phyloP scores from a whole-genome alignment of 2,888 invertebrate genomes.

The Stenchaetothrips biformis region DNA sequence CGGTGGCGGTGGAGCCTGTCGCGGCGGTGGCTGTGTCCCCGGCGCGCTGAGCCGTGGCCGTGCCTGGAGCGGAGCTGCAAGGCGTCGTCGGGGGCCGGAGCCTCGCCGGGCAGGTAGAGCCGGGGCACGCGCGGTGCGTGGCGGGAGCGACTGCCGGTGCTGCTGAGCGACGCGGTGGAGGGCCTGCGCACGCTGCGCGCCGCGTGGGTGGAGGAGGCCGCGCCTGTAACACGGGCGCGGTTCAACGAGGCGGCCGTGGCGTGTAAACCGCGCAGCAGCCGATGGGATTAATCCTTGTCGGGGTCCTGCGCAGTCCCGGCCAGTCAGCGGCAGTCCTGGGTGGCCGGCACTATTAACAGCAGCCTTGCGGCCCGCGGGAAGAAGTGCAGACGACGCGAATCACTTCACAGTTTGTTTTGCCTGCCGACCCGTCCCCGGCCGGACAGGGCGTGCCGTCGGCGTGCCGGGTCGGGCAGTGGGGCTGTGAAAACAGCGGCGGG shows the following conservation, averaged over 20 bases:
- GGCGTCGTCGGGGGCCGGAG: not conserved
- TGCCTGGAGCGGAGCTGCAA: not conserved
- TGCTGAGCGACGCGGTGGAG: not conserved
- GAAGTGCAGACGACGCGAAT: not conserved
- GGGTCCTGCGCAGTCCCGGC: not conserved
- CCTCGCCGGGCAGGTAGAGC: not conserved
- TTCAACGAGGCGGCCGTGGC: not conserved
- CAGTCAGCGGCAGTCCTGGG: not conserved
- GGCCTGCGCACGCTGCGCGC: not conserved
- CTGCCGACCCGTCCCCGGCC: not conserved
- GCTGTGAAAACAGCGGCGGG: not conserved
- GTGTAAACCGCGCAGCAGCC: not conserved
- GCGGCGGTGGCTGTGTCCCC: not conserved
- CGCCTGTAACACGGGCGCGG: not conserved
- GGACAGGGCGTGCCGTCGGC: not conserved
- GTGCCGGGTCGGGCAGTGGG: too few species aligned
- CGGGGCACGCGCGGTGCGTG: conserved; percentile 5
- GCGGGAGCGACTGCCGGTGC: conserved; percentile 5
- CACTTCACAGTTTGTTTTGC: conserved; percentile 15
- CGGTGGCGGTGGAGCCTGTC: not conserved
- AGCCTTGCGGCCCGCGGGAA: not conserved
- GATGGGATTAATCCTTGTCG: not conserved
- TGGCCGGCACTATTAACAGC: not conserved
- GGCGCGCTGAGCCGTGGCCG: not conserved
- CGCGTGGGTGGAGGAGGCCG: not conserved